Evolutionary conservation across 1,140 invertebrate species (phyloP), one percentile per base, ranked within the genome.

Genomic region (Eriosoma lanigerum): DNA sequence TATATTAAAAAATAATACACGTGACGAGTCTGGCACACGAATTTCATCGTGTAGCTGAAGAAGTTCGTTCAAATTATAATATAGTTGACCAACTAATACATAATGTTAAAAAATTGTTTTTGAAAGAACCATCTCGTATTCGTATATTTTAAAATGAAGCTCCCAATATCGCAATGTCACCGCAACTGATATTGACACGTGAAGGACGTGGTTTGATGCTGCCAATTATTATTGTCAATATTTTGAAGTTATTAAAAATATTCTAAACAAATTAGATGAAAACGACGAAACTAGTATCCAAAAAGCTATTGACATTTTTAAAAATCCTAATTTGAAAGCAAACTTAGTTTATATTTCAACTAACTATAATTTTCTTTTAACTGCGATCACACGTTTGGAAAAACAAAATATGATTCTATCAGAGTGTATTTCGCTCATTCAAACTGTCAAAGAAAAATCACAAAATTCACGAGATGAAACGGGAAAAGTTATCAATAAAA

Each of bases 231-330:
- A 56, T 56, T 56, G n/a, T 56, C 8, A 56, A 24, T 0, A 56
- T 56, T 56, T 10, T 56, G 54, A 56, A 56, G 54, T 56, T 2
- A 24, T 56, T 24, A 56, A 24, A 24, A 56, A 24, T 24, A 56
- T 56, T 56, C 8, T 56, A 56, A 56, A 56, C 8, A 56, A 56
- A 21, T 56, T 56, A 56, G 54, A 56, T 56, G 54, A 56, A 56
- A 24, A 56, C 13, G n/a, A 56, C 8, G 19, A n/a, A 12, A 56
- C n/a, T 12, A 56, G 54, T 12, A 56, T 56, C 54, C 1, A 56
- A 56, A 56, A 56, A 56, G 50, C 19, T 54, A 54, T 19, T 8
- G 50, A 54, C 5, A 54, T 54, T 54, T 54, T 54, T 50, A 50
- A 54, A 17, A 54, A 54, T 0, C 15, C 50, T n/a, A 6, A 54